Evolutionary conservation across 2,797 vertebrate species (phyloP), one percentile per base, ranked within the genome.

Genomic region (Erpetoichthys calabaricus): DNA sequence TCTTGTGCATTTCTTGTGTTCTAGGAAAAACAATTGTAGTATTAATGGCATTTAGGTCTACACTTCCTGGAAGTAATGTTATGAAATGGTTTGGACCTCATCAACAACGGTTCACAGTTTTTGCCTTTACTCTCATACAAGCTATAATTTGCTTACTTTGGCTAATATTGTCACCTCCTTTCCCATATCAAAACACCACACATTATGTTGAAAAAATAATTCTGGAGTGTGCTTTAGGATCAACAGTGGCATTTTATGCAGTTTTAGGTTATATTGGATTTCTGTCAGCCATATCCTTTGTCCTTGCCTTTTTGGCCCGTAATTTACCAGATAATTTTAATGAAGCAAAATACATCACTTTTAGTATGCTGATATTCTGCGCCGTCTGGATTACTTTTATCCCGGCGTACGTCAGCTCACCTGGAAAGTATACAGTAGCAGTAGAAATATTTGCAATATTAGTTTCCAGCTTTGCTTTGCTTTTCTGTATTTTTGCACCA

Each of bases 381-480:
- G 67, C 76, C 4, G 79, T 80, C 0, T 82, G 80, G 80, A 65
- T 80, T 44, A 67, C 76, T 3, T 83, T 83, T 41, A 81, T 83
- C 8, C 79, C 79, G 8, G 76, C 76, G 0, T 83, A 83, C 62
- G 68, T 79, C 58, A 81, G 80, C 58, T 79, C 78, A 9, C 80
- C 81, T 56, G 80, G 80, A 5, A 83, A 80, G 58, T 83, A 80
- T 45, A 83, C 75, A 9, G 80, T 84, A 3, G 79, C 80, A 49
- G 82, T 84, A 1, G 80, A 83, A 8, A 77, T 84, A 52, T 85
- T 83, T 74, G 76, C 82, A 0, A 83, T 84, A 56, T 60, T 83
- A 8, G 71, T 78, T 0, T 84, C 80, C 1, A 80, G 75, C 57
- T 82, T 77, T 74, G 80, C 70, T 4, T 58, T 82, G 7, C 58